These are phyloP conservation scores for Molossus molossus DNA, from an alignment of 2,797 vertebrate genomes.

Conservation along the genomic window DNA sequence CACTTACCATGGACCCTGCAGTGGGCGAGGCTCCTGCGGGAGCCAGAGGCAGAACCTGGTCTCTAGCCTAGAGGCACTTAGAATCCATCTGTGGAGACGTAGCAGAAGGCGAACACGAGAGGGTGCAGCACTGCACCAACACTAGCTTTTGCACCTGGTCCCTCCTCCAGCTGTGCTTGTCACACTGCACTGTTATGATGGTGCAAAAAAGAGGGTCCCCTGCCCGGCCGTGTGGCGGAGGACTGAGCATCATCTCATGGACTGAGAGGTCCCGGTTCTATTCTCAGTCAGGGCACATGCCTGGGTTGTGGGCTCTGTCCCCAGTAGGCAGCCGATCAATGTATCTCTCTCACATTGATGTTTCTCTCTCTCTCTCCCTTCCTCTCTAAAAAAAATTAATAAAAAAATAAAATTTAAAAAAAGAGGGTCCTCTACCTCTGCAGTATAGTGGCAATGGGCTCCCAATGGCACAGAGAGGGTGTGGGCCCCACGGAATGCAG, in stretches of 20 bases:
- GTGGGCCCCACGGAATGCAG: background rate
- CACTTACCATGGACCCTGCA: background rate
- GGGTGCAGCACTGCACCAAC: accelerated
- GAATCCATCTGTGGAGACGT: background rate
- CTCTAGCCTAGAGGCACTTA: background rate
- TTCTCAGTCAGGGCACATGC: too few species aligned
- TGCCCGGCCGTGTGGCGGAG: background rate
- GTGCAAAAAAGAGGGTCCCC: background rate
- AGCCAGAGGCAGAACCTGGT: background rate
- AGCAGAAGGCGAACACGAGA: background rate
- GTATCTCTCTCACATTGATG: too few species aligned
- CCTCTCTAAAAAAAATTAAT: too few species aligned
- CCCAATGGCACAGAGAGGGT: background rate
- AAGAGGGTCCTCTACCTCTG: background rate
- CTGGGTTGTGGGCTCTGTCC: too few species aligned
- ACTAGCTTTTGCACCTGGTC: background rate
- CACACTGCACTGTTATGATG: background rate
- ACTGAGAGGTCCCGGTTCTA: too few species aligned
- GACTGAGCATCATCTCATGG: too few species aligned
- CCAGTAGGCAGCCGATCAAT: too few species aligned
- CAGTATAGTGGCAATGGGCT: background rate
- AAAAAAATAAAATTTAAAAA: too few species aligned
- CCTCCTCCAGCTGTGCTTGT: background rate
- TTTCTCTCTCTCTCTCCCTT: too few species aligned
- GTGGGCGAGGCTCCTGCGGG: background rate